phyloP scores from a whole-genome alignment of 2,113 vertebrate species.

The Pteropus alecto region DNA sequence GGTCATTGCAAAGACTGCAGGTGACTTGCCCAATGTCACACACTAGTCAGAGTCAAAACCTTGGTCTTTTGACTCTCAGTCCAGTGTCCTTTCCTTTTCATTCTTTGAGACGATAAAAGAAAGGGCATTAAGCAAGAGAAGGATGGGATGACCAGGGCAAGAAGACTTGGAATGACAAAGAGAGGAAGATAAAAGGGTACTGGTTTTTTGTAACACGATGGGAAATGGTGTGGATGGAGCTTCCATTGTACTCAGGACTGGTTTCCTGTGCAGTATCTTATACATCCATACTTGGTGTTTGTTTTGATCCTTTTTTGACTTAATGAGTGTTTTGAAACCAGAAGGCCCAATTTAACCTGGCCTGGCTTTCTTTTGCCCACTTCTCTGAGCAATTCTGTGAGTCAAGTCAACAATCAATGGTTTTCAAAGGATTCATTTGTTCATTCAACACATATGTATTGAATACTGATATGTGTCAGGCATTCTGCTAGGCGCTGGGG shows the following conservation, averaged over 20 bases:
- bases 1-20: background rate
- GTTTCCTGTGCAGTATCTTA: background rate
- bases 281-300: background rate
- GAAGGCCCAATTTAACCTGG: background rate
- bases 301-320: slow-evolving; percentile 20
- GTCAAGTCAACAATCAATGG: background rate
- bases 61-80: background rate
- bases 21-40: background rate
- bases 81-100: background rate
- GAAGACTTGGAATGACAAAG: background rate
- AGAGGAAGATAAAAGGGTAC: background rate
- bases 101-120: background rate
- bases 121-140: background rate
- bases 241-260: background rate
- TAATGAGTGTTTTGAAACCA: background rate
- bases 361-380: background rate
- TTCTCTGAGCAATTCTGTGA: background rate
- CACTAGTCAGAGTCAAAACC: background rate
- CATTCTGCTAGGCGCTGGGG: background rate
- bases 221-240: background rate
- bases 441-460: background rate
- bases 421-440: background rate
- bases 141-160: background rate
- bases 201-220: background rate
- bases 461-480: background rate